Base-by-base conservation (phyloP, 2,797 vertebrate genomes). In the Anniella stebbinsi region DNA sequence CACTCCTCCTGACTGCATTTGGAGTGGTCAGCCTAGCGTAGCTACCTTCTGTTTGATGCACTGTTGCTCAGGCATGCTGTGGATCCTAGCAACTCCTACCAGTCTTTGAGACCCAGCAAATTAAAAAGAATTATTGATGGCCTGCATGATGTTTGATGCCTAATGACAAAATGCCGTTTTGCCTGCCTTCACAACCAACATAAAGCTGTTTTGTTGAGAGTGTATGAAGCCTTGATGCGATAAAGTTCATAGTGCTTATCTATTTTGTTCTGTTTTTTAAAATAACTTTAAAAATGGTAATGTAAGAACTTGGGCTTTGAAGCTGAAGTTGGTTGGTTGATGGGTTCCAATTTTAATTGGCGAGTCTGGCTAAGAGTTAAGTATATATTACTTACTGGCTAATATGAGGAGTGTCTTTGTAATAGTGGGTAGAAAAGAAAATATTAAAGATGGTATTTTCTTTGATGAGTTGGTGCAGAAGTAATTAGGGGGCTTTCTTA, bases 111-210 rank as follows among this genome's bases (percentile, higher is more conserved):
- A 97, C 97, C 98, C 98, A 97, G 98, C 95, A 97, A 98, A 98
- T 98, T 97, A 98, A 98, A 98, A 96, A 94, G 98, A 98, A 98
- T 98, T 98, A 98, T 98, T 98, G 98, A 98, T 98, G 97, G 97
- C 93, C 97, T 96, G 97, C 97, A 98, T 97, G 98, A 96, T 96
- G 97, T 98, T 98, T 98, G 98, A 98, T 98, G 98, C 96, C 97
- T 98, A 98, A 98, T 98, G 98, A 98, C 98, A 98, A 98, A 98
- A 97, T 97, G 97, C 97, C 97, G 96, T 97, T 97, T 97, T 97
- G 95, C 98, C 96, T 98, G 97, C 98, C 98, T 96, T 97, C 96
- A 80, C 94, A 92, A 96, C 94, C 95, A 96, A 97, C 97, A 98
- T 97, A 98, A 97, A 98, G 97, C 96, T 95, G 78, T 77, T 96